Evolutionary conservation across 64 coral and sea anemone genomes (phyloP).

Genomic region (Hydrozoanthus tunicans): DNA sequence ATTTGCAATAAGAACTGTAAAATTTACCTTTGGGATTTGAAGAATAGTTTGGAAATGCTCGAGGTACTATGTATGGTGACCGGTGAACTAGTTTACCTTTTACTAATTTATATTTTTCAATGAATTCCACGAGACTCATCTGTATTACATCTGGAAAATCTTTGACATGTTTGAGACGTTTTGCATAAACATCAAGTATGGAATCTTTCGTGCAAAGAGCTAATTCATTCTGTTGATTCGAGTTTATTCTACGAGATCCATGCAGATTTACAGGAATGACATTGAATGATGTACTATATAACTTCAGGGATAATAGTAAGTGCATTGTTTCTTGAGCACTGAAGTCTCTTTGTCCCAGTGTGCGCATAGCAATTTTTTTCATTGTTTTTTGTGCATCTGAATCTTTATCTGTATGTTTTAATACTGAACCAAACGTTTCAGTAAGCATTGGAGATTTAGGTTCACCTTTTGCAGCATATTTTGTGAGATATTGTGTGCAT

Average conservation of each 20-base stretch:
- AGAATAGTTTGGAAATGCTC: neutral
- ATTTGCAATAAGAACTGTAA: slow-evolving; percentile 1
- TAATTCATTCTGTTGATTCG: slow-evolving; percentile 7
- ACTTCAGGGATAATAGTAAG: slow-evolving; percentile 54
- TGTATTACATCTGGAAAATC: neutral
- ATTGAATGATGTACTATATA: slow-evolving; percentile 44
- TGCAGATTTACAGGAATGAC: slow-evolving; percentile 10
- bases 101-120: neutral
- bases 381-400: slow-evolving; percentile 49
- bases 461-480: neutral
- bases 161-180: neutral
- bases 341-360: slow-evolving; percentile 20
- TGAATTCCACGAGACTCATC: neutral
- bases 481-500: slow-evolving; percentile 13
- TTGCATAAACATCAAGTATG: slow-evolving; percentile 1
- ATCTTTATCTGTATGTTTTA: slow-evolving; percentile 47
- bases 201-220: slow-evolving; percentile 15
- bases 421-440: slow-evolving; percentile 46
- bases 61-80: slow-evolving; percentile 1
- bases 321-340: slow-evolving; percentile 30
- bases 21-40: neutral
- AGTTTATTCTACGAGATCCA: slow-evolving; percentile 24
- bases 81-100: slow-evolving; percentile 4
- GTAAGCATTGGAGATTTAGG: slow-evolving; percentile 26
- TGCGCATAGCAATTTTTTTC: slow-evolving; percentile 41